A percentile compares a stretch with the other conserved stretches of the same genome.
Evolutionary conservation across 2,113 vertebrate species (phyloP).

Genomic region (Saguinus imperator): DNA sequence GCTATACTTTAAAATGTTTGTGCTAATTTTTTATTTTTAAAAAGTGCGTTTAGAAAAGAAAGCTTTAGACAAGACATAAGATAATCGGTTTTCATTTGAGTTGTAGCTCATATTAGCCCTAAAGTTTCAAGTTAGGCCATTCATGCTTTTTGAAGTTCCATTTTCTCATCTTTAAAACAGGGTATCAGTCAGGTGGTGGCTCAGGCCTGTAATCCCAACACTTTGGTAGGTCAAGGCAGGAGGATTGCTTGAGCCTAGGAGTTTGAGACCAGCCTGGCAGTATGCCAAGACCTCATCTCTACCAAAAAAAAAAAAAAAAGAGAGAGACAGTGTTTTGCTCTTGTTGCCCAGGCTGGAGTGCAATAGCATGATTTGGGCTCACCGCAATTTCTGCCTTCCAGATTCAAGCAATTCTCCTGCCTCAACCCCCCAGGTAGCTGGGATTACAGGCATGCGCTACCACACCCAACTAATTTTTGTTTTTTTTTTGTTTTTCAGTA

Average conservation of each 20-base stretch:
- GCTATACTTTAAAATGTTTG: not conserved
- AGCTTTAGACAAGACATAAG: not conserved
- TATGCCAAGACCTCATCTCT: no score
- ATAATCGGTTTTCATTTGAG: not conserved
- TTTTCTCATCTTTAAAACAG: slow-evolving; percentile 41
- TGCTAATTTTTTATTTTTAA: not conserved
- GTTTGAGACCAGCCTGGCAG: not conserved
- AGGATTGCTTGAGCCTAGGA: not conserved
- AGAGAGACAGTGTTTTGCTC: no score
- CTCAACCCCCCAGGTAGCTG: no score
- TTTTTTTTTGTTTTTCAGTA: no score
- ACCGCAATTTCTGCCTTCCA: no score
- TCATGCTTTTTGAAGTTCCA: not conserved
- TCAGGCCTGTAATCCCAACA: no score
- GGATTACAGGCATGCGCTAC: no score
- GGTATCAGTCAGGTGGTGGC: not conserved
- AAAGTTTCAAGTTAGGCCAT: not conserved
- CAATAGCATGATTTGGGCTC: no score
- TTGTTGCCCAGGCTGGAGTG: no score
- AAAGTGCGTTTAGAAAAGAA: not conserved
- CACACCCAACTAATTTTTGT: no score
- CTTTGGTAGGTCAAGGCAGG: not conserved
- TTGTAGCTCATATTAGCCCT: not conserved
- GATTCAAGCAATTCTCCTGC: no score
- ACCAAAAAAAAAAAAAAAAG: no score